Base-by-base conservation (phyloP, 2,888 invertebrate species). In the Odontothrips loti region DNA sequence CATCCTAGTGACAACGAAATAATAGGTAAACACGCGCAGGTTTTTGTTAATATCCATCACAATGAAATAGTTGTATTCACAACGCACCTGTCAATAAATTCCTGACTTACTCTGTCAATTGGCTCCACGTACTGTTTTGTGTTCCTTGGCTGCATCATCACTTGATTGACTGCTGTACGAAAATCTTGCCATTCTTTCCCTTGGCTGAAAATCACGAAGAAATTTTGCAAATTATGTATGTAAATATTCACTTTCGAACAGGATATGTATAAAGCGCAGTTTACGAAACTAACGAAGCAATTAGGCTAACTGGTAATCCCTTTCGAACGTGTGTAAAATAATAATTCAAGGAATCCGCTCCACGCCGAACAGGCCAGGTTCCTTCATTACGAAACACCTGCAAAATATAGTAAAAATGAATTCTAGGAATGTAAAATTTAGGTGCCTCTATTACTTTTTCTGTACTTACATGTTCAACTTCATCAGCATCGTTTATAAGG, bases 101-200 rank as follows among this genome's bases (percentile, higher is more conserved):
- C 89, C 58, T 86, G 86, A 58, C 90, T 89, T 47, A 91, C 90
- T 15, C n/a, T 17, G n/a, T 63, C 63, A n/a, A 63, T 63, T 17
- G 63, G 63, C 9, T n/a, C 20, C 63, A 63, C 63, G 20, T 63
- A 63, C 63, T 63, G 63, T n/a, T n/a, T 17, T 1, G n/a, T 12
- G 20, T 12, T 63, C n/a, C 20, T 63, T n/a, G 63, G 63, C n/a
- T 63, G 63, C 63, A 63, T 63, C 63, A 63, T 63, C 3, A 63
- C 63, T n/a, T 63, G 63, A 63, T 63, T 63, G n/a, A 63, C 63
- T n/a, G 63, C 63, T n/a, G 63, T n/a, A 9, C 63, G 63, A n/a
- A 63, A 63, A n/a, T 17, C n/a, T 63, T 63, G 63, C 63, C 63
- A 63, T 12, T 63, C 63, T 2, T 17, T 17, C 20, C 63, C 63